Base-by-base conservation (phyloP, 2,113 vertebrate species). In the Galemys pyrenaicus region DNA sequence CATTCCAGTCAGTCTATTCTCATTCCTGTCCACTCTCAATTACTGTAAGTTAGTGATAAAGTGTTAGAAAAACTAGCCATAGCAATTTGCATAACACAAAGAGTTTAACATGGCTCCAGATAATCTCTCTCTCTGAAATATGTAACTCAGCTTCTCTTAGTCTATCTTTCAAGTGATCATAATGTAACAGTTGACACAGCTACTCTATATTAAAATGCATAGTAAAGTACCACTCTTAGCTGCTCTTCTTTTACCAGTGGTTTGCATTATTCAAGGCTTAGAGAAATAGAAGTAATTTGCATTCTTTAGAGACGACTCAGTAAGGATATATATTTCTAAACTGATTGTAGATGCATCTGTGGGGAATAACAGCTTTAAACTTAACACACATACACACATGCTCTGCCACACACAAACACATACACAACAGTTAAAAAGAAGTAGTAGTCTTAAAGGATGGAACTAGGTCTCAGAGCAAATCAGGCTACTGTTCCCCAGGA, bases 201-300 rank as follows among this genome's bases (percentile, higher is more conserved):
- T 70, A 26, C 13, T 73, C 30, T 70, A 5, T 20, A 60, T 56
- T 90, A 62, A 89, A 94, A 89, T 88, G 24, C 32, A 92, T 15
- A 64, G 32, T 44, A 28, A 16, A 60, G 20, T 17, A 26, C 16
- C 7, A 17, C 46, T 49, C 46, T 46, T 46, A 46, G 44, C 44
- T 28, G 37, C 22, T 95, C 35, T 88, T 64, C 58, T 65, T 87
- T 87, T 65, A 70, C 46, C 51, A 84, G 16, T 62, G 30, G n/a
- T 37, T 84, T 97, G 54, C 41, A 58, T 91, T 92, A 91, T 81
- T 92, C 84, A 88, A 88, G 26, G 73, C 13, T 41, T 73, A 24
- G 15, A 84, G 9, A 9, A 49, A 10, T 86, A 26, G 49, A 95
- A 62, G 44, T 49, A 88, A 84, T 81, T 39, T 93, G 28, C 41